Percentiles rank a stretch among this genome's conserved stretches.
Evolutionary conservation across 2,797 vertebrate species (phyloP).

Genomic region (Rhodeus uyekii): DNA sequence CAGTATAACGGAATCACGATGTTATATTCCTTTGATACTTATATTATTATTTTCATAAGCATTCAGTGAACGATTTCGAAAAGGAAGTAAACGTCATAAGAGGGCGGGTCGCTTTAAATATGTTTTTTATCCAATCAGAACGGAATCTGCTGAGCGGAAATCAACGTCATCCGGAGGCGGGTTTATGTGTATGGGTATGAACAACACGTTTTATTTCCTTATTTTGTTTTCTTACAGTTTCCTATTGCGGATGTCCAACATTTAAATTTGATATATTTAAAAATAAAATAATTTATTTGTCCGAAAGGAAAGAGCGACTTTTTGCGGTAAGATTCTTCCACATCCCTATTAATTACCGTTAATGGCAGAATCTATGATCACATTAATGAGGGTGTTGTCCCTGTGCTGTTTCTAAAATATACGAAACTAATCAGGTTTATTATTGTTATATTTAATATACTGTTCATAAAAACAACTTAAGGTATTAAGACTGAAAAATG

Average conservation of each 20-base stretch:
- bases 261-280: not conserved
- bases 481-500: not conserved
- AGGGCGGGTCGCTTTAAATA: not conserved
- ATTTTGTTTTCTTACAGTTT: not conserved
- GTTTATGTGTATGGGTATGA: conserved; percentile 39
- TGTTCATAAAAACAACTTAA: not conserved
- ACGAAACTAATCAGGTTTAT: not conserved
- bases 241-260: not conserved
- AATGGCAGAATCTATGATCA: not conserved
- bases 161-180: conserved; percentile 53
- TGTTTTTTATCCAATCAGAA: conserved; percentile 64
- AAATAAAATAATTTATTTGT: not conserved
- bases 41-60: not conserved
- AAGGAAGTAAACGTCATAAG: not conserved
- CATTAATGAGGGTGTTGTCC: conserved; percentile 39
- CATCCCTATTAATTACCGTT: not conserved
- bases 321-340: not conserved
- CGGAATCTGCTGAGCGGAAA: conserved; percentile 67
- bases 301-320: conserved; percentile 16
- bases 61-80: too few relatives aligned
- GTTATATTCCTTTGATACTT: not conserved
- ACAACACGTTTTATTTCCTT: conserved; percentile 58
- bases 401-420: not conserved
- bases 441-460: not conserved
- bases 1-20: not conserved